phyloP scores from a whole-genome alignment of 2,888 invertebrate species.

The Mesochorus sp. region DNA sequence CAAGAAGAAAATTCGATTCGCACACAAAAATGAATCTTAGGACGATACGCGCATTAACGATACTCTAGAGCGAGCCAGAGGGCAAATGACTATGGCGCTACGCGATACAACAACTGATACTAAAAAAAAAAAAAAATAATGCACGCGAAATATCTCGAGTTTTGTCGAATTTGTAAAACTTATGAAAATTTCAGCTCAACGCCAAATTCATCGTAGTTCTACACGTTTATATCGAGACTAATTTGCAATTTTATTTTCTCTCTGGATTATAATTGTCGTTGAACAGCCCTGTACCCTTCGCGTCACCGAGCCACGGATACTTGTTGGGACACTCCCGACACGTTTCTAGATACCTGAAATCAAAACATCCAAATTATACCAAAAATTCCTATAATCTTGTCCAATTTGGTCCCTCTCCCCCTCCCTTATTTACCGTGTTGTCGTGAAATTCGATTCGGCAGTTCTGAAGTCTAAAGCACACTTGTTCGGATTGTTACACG shows the following conservation, averaged over 20 bases:
- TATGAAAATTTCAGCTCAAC: constrained; percentile 34
- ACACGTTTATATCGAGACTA: not conserved
- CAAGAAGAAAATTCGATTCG: constrained; percentile 44
- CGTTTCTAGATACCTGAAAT: constrained; percentile 90
- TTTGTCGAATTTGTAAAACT: constrained; percentile 17
- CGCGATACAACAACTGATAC: constrained; percentile 38
- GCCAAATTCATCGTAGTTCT: constrained; percentile 10
- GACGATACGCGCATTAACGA: constrained; percentile 17
- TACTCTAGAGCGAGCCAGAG: constrained; percentile 23
- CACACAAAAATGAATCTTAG: constrained; percentile 35
- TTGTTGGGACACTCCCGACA: constrained; percentile 93
- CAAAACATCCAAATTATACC: constrained; percentile 51
- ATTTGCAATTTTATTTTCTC: constrained; percentile 68
- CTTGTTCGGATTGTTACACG: constrained; percentile 91
- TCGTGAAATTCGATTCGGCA: constrained; percentile 89
- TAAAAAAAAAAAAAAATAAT: constrained; percentile 10
- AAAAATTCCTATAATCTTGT: not conserved
- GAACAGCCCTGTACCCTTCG: constrained; percentile 91
- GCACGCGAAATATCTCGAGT: constrained; percentile 6
- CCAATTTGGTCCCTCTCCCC: too few species aligned
- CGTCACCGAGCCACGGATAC: constrained; percentile 95
- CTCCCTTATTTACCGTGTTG: constrained; percentile 86
- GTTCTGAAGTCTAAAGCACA: constrained; percentile 92
- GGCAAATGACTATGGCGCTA: constrained; percentile 26
- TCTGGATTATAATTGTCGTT: constrained; percentile 92